A percentile compares a stretch with the other conserved stretches of the same genome.
phyloP scores from a whole-genome alignment of 2,113 vertebrate species.

The Lophura nycthemera region DNA sequence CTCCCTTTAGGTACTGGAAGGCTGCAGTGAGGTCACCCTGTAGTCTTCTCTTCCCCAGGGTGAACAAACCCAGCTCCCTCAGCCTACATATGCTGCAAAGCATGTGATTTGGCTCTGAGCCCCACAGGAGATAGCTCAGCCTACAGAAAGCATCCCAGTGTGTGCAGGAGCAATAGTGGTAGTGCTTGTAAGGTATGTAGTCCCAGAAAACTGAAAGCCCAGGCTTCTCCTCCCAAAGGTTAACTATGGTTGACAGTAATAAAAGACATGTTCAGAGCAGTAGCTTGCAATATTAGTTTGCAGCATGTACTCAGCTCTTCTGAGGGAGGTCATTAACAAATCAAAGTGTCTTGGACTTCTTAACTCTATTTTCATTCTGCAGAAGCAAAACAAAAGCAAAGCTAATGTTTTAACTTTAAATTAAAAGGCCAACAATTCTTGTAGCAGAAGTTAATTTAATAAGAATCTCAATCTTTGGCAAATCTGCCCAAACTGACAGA shows the following conservation, averaged over 20 bases:
- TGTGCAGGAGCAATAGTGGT: not conserved
- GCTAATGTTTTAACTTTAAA: not conserved
- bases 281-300: not conserved
- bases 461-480: not conserved
- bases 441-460: not conserved
- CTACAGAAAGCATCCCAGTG: not conserved
- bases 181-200: not conserved
- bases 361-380: not conserved
- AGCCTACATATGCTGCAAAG: too few relatives aligned
- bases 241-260: not conserved
- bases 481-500: accelerated
- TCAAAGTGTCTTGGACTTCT: not conserved
- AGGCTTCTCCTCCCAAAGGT: not conserved
- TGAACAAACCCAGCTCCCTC: too few relatives aligned
- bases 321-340: not conserved
- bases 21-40: too few relatives aligned
- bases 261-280: not conserved
- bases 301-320: not conserved
- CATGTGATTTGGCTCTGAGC: not conserved
- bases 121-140: not conserved
- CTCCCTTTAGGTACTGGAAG: too few relatives aligned
- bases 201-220: not conserved
- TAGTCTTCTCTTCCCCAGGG: too few relatives aligned
- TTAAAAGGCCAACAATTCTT: not conserved
- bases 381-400: not conserved